Evolutionary conservation across 2,113 vertebrate species (phyloP).

Genomic region (Hemibates koningsi): DNA sequence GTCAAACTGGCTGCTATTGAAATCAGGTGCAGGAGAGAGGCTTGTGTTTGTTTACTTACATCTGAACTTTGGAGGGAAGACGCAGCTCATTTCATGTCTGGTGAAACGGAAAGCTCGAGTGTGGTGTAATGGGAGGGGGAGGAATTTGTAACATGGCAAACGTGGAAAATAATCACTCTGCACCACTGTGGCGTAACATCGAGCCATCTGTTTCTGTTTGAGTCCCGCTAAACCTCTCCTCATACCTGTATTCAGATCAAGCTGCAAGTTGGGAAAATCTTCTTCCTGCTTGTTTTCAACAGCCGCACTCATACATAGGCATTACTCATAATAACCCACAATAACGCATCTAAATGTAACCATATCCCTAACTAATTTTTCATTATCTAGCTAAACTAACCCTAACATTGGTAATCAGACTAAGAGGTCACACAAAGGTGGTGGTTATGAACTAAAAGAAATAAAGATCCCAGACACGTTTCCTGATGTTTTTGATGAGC

Average conservation of each 20-base stretch:
- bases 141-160: not conserved
- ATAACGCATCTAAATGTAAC: not conserved
- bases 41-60: not conserved
- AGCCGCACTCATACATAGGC: not conserved
- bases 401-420: not conserved
- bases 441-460: not conserved
- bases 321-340: not conserved
- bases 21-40: not conserved
- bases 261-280: not conserved
- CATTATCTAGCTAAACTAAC: not conserved
- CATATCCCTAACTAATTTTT: not conserved
- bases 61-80: not conserved
- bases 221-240: not conserved
- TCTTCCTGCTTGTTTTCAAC: not conserved
- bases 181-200: not conserved
- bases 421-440: not conserved
- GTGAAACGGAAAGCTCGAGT: not conserved
- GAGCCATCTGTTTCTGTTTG: not conserved
- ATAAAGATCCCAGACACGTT: not conserved
- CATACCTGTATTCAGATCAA: not conserved
- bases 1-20: not conserved
- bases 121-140: not conserved
- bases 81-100: not conserved
- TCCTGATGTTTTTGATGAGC: not conserved
- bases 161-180: not conserved